phyloP scores from a whole-genome alignment of 2,888 invertebrate species.

The Macrosiphum euphorbiae region DNA sequence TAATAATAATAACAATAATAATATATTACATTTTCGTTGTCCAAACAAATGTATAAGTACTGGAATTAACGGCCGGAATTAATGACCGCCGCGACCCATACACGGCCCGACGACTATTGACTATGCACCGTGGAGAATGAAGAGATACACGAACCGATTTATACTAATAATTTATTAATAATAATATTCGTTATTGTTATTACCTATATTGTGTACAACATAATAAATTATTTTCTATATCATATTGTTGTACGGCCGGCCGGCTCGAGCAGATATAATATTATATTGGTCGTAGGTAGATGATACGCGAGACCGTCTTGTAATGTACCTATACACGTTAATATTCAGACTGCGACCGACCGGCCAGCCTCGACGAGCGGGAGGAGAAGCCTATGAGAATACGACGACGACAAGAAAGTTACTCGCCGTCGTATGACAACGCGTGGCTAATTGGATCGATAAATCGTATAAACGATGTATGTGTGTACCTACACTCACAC shows the following conservation, averaged over 20 bases:
- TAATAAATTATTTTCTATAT: neutral
- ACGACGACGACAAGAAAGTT: slow-evolving; percentile 48
- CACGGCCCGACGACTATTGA: neutral
- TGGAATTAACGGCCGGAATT: neutral
- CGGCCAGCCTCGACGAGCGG: neutral
- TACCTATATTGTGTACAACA: neutral
- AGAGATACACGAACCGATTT: neutral
- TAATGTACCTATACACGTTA: slow-evolving; percentile 1
- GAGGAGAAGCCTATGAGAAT: slow-evolving; percentile 31
- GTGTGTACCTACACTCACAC: neutral
- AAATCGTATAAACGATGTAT: slow-evolving; percentile 47
- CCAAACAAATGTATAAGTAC: neutral
- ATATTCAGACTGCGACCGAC: slow-evolving; percentile 46
- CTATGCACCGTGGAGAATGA: neutral
- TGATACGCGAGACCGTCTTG: neutral
- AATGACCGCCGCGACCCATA: neutral
- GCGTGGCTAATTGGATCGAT: slow-evolving; percentile 63
- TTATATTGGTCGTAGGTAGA: neutral
- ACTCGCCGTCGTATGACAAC: slow-evolving; percentile 31
- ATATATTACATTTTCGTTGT: neutral
- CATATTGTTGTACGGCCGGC: neutral
- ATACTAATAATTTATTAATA: neutral
- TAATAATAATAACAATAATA: neutral
- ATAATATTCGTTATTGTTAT: neutral
- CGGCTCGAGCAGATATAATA: neutral